These are phyloP conservation scores for Drosophila aldrichi DNA, from an alignment of 2,888 invertebrate species.

Conservation along the genomic window DNA sequence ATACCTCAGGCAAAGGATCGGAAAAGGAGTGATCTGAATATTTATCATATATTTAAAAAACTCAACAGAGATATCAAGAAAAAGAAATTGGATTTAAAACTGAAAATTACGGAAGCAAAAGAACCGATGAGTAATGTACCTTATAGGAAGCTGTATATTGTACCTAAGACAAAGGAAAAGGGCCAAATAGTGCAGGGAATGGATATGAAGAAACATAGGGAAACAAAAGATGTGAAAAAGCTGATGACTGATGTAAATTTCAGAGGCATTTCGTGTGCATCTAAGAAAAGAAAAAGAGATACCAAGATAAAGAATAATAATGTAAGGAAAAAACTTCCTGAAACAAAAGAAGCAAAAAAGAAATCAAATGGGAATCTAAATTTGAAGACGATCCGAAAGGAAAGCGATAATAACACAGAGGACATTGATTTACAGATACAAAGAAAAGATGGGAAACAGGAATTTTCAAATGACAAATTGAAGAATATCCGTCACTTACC, in stretches of 20 bases:
- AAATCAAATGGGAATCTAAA: too few species aligned
- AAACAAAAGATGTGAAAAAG: not conserved
- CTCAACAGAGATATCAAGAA: not conserved
- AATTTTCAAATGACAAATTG: not conserved
- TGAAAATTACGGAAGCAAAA: not conserved
- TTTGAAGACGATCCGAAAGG: too few species aligned
- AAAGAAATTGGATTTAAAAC: not conserved
- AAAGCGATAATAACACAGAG: not conserved
- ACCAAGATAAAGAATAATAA: not conserved
- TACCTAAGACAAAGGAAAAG: not conserved
- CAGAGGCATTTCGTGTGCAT: not conserved
- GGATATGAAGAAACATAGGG: not conserved
- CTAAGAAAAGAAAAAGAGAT: not conserved
- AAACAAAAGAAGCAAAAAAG: not conserved
- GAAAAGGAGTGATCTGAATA: not conserved
- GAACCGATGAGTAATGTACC: not conserved
- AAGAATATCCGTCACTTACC: not conserved
- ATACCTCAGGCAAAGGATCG: not conserved
- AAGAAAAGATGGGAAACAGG: not conserved
- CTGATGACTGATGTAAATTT: not conserved
- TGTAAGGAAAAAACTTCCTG: not conserved
- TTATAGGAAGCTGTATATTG: too few species aligned
- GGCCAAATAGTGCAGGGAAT: not conserved
- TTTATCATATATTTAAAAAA: not conserved
- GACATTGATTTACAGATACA: not conserved